These are phyloP conservation scores for Dinoponera quadriceps DNA, from an alignment of 1,140 invertebrate genomes.

Conservation along the genomic window DNA sequence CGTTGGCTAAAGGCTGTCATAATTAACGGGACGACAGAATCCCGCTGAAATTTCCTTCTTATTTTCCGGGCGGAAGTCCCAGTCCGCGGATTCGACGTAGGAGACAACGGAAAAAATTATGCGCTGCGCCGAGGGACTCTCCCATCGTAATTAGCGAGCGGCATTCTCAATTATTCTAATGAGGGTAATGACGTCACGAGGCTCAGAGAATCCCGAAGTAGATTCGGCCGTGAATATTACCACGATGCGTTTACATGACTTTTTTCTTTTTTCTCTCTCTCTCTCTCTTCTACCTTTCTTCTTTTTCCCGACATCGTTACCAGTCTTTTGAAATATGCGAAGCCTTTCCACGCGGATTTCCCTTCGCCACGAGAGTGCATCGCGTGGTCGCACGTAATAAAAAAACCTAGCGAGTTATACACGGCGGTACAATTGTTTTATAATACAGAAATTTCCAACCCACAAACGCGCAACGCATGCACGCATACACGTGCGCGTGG, in stretches of 20 bases:
- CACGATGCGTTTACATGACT: slow-evolving; percentile 31
- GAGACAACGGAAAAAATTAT: slow-evolving; percentile 48
- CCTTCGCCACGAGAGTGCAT: background rate
- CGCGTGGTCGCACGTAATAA: background rate
- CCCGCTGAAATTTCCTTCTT: slow-evolving; percentile 37
- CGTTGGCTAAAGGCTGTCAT: slow-evolving; percentile 11
- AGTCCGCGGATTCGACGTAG: slow-evolving; percentile 25
- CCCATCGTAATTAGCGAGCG: slow-evolving; percentile 75
- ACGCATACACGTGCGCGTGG: no score
- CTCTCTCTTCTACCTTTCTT: background rate
- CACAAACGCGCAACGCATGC: background rate
- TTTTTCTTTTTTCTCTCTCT: background rate
- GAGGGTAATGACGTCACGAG: slow-evolving; percentile 74
- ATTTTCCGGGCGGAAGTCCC: slow-evolving; percentile 5
- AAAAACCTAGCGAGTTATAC: background rate
- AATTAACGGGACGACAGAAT: slow-evolving; percentile 42
- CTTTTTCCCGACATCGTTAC: slow-evolving; percentile 2
- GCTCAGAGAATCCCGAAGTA: slow-evolving; percentile 60
- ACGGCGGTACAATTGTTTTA: slow-evolving; percentile 1
- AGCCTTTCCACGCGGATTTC: slow-evolving; percentile 58
- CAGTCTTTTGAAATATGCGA: slow-evolving; percentile 58
- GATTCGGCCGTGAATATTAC: slow-evolving; percentile 54
- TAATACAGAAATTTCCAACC: background rate
- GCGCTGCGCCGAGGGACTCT: slow-evolving; percentile 16
- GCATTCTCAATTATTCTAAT: slow-evolving; percentile 78